These are phyloP conservation scores for Pinctada fucata DNA, from an alignment of 2,888 invertebrate species.

Conservation along the genomic window DNA sequence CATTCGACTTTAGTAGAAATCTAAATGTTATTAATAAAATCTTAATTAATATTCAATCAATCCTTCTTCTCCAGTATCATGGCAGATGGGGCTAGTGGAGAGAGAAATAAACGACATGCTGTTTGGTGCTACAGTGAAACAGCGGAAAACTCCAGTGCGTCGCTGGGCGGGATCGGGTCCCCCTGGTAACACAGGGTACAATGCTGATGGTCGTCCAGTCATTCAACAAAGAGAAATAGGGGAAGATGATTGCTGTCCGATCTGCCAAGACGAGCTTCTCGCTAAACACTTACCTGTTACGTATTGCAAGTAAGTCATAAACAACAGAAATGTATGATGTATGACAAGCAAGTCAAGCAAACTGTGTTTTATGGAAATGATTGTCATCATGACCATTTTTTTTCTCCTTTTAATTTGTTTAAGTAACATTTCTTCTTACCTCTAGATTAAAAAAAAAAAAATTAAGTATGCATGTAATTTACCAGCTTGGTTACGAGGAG, in stretches of 20 bases:
- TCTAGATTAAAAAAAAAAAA: too few species aligned
- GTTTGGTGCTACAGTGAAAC: slow-evolving; percentile 56
- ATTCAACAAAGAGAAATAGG: slow-evolving; percentile 72
- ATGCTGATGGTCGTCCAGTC: slow-evolving; percentile 55
- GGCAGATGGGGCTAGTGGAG: slow-evolving; percentile 76
- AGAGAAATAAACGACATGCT: slow-evolving; percentile 75
- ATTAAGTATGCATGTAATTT: too few species aligned
- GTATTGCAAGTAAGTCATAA: slow-evolving; percentile 73
- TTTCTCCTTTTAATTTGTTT: neutral
- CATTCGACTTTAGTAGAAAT: too few species aligned
- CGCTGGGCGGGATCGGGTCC: slow-evolving; percentile 32
- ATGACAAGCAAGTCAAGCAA: neutral
- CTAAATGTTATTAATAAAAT: too few species aligned
- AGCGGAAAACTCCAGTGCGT: slow-evolving; percentile 42
- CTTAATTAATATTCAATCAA: too few species aligned
- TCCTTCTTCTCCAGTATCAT: slow-evolving; percentile 67
- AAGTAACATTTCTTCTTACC: neutral
- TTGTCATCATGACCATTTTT: neutral
- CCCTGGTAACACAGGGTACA: slow-evolving; percentile 14
- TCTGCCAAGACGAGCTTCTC: slow-evolving; percentile 76
- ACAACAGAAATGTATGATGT: neutral
- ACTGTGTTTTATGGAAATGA: neutral
- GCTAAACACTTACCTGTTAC: slow-evolving; percentile 74
- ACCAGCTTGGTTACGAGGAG: too few species aligned
- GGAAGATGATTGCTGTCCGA: slow-evolving; percentile 76